phyloP scores from a whole-genome alignment of 2,888 invertebrate genomes.

The Heliconius ethilla region DNA sequence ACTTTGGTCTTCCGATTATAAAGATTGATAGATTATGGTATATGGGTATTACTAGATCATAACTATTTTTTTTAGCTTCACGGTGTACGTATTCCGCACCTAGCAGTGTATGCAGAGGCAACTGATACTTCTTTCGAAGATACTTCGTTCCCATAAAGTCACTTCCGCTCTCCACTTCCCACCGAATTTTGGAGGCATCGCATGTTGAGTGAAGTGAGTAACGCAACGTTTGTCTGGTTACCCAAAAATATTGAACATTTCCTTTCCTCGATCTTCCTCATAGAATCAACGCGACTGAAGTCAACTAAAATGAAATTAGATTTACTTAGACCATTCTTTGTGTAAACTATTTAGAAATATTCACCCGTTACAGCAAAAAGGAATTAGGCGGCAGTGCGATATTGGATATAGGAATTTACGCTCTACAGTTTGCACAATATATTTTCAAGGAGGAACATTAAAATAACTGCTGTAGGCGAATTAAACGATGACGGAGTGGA shows the following conservation, averaged over 20 bases:
- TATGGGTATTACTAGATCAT: constrained; percentile 48
- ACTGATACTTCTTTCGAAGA: no score
- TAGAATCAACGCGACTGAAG: no score
- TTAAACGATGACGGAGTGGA: constrained; percentile 89
- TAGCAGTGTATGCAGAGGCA: constrained; percentile 65
- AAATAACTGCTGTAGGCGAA: constrained; percentile 85
- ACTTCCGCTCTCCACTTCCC: no score
- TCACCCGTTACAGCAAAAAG: constrained; percentile 77
- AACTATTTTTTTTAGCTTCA: no score
- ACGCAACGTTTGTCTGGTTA: no score
- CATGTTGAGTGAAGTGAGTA: no score
- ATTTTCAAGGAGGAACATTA: constrained; percentile 86
- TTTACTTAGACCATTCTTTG: not conserved
- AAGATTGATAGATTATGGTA: constrained; percentile 61
- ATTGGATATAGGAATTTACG: constrained; percentile 90
- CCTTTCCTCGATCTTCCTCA: no score
- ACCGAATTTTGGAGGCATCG: no score
- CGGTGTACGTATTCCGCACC: no score
- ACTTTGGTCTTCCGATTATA: constrained; percentile 85
- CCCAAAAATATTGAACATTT: no score
- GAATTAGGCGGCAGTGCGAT: constrained; percentile 89
- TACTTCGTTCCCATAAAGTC: no score
- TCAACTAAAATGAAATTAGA: not conserved
- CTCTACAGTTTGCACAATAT: constrained; percentile 87
- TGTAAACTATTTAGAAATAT: not conserved